phyloP scores from a whole-genome alignment of 2,888 invertebrate species.

The Homarus gammarus region DNA sequence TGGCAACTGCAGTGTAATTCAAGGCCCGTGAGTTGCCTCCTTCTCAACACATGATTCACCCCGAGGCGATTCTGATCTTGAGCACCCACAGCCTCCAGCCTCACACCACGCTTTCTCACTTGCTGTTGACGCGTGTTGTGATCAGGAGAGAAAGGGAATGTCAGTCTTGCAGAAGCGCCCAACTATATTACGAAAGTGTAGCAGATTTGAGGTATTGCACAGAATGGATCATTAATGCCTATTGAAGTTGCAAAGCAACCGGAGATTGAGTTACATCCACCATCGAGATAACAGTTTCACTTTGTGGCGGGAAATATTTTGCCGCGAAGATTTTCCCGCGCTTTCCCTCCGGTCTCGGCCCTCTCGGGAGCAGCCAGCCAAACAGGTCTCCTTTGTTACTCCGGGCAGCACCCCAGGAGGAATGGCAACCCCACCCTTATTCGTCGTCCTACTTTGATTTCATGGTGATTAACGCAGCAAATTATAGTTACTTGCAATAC shows the following conservation, averaged over 20 bases:
- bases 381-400: neutral
- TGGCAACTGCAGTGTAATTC: conserved; percentile 14
- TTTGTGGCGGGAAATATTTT: neutral
- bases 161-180: too few relatives aligned
- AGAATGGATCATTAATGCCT: too few relatives aligned
- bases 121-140: too few relatives aligned
- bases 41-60: conserved; percentile 30
- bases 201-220: too few relatives aligned
- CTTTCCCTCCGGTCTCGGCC: neutral
- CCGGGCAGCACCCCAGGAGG: neutral
- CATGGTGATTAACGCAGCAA: neutral
- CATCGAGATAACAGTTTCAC: too few relatives aligned
- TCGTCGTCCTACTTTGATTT: neutral
- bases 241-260: too few relatives aligned
- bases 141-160: too few relatives aligned
- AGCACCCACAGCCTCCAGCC: neutral
- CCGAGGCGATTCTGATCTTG: conserved; percentile 7
- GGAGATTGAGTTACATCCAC: too few relatives aligned
- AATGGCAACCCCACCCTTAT: too few relatives aligned
- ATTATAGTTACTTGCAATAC: neutral
- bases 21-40: conserved; percentile 34
- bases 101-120: neutral
- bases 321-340: neutral
- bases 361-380: neutral
- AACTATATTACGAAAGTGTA: too few relatives aligned